Percentiles rank a stretch among this genome's conserved stretches.
Evolutionary conservation across 1,140 invertebrate species (phyloP).

Genomic region (Helicoverpa armigera): DNA sequence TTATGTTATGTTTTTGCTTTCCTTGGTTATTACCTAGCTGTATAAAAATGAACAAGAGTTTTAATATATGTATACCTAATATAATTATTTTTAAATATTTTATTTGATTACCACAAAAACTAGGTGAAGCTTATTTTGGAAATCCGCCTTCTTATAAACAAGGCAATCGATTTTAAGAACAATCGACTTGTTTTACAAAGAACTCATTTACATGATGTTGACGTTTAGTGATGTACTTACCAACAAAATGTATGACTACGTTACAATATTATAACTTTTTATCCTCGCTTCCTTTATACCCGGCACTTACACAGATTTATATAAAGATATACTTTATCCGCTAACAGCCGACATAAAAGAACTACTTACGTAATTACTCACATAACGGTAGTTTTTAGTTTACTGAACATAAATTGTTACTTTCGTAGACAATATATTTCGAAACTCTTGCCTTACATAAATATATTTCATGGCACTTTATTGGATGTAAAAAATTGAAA

Average conservation of each 20-base stretch:
- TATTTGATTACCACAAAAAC: too few relatives aligned
- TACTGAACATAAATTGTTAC: not conserved
- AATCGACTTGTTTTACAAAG: too few relatives aligned
- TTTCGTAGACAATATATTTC: slow-evolving; percentile 6
- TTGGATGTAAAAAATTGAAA: slow-evolving; percentile 35
- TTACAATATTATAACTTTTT: not conserved
- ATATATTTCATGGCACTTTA: slow-evolving; percentile 18
- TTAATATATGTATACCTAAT: too few relatives aligned
- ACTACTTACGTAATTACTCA: slow-evolving; percentile 16
- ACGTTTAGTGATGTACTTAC: not conserved
- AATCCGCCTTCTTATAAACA: too few relatives aligned
- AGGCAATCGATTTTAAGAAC: too few relatives aligned
- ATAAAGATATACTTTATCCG: slow-evolving; percentile 3
- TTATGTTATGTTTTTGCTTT: too few relatives aligned
- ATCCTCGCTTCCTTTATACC: not conserved
- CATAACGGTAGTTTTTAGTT: not conserved
- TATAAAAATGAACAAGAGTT: too few relatives aligned
- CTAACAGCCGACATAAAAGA: not conserved
- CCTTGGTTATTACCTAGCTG: too few relatives aligned
- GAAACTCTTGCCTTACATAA: not conserved
- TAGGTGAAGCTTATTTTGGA: too few relatives aligned
- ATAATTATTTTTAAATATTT: too few relatives aligned
- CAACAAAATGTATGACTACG: not conserved
- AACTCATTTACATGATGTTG: not conserved
- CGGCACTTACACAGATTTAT: not conserved